A percentile compares a stretch with the other conserved stretches of the same genome.
Evolutionary conservation across 2,113 vertebrate species (phyloP).

Genomic region (Tinamus guttatus): DNA sequence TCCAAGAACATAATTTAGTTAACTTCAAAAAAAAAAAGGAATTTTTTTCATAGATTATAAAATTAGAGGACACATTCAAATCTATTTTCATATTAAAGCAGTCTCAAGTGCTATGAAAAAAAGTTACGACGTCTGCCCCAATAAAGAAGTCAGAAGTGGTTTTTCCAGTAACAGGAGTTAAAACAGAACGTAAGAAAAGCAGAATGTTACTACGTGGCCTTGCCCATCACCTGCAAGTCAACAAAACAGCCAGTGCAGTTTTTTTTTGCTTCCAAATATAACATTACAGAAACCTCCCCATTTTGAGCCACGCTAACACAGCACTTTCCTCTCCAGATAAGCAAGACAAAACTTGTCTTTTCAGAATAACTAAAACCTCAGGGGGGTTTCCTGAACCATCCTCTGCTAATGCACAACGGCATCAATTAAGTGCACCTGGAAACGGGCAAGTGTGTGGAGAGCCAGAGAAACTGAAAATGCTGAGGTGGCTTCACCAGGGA

Average conservation of each 20-base stretch:
- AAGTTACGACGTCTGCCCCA: not conserved
- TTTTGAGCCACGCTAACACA: not conserved
- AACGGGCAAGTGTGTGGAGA: not conserved
- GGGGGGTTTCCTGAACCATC: constrained; percentile 20
- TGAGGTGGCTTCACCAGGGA: constrained; percentile 36
- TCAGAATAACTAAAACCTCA: constrained; percentile 31
- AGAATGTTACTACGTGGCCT: not conserved
- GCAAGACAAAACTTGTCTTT: not conserved
- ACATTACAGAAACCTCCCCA: not conserved
- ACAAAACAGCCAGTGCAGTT: not conserved
- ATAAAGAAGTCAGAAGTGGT: not conserved
- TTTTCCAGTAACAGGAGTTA: not conserved
- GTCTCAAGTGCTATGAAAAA: not conserved
- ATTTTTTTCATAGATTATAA: not conserved
- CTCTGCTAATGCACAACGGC: constrained; percentile 20
- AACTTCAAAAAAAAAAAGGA: not conserved
- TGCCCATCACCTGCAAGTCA: not conserved
- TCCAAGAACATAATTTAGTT: constrained; percentile 6
- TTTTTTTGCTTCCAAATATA: not conserved
- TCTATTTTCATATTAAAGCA: not conserved
- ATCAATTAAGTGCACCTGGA: constrained; percentile 13
- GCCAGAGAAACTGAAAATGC: constrained; percentile 20
- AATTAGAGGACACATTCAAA: not conserved
- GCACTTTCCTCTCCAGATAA: constrained; percentile 35
- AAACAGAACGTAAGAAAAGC: not conserved